A percentile compares a stretch with the other conserved stretches of the same genome.
These are phyloP conservation scores for Orius laevigatus DNA, from an alignment of 1,140 invertebrate species.

Conservation along the genomic window DNA sequence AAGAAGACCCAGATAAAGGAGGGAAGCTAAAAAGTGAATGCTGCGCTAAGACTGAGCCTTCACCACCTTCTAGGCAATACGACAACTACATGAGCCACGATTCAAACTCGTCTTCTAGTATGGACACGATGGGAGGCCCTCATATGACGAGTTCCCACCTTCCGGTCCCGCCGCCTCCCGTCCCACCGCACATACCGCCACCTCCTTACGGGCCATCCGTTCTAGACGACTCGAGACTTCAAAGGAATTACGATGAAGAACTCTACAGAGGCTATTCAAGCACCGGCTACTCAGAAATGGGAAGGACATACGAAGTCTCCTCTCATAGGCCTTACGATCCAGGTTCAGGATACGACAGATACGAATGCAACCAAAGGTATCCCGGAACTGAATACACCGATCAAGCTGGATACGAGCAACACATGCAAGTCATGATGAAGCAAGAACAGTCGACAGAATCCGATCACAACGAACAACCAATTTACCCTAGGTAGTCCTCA, in stretches of 20 bases:
- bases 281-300: constrained; percentile 3
- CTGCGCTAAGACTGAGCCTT: constrained; percentile 11
- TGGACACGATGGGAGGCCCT: constrained; percentile 39
- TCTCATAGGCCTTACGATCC: constrained; percentile 43
- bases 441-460: constrained; percentile 33
- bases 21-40: constrained; percentile 7
- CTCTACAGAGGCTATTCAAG: constrained; percentile 7
- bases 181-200: constrained; percentile 15
- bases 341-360: constrained; percentile 39
- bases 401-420: constrained; percentile 20
- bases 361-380: constrained; percentile 39
- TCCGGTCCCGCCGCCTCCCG: constrained; percentile 15
- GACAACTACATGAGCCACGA: constrained; percentile 47
- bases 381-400: constrained; percentile 20
- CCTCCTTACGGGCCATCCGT: constrained; percentile 13
- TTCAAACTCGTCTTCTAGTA: constrained; percentile 54
- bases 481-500: constrained; percentile 47
- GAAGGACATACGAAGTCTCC: constrained; percentile 39
- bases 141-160: constrained; percentile 14
- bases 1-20: constrained; percentile 25
- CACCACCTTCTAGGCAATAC: constrained; percentile 26
- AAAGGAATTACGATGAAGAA: constrained; percentile 12
- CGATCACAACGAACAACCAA: constrained; percentile 36
- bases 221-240: constrained; percentile 9
- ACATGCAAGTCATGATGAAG: constrained; percentile 24